Conservation (phyloP, 1,140 invertebrate species). For the Pseudoatta argentina region DNA sequence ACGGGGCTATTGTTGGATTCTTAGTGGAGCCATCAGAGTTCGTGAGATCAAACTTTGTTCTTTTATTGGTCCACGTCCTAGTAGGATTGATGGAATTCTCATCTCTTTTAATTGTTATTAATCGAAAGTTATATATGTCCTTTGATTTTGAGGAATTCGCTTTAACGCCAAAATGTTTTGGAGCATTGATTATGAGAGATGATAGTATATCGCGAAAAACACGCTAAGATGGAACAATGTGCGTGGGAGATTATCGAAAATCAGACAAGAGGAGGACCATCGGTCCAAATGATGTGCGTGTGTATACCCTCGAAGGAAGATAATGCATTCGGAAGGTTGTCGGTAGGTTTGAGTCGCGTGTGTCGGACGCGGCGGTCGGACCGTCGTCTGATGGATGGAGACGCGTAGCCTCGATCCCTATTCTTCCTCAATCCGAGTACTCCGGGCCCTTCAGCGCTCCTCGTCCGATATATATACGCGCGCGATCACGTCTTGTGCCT, state of each 20-base stretch:
- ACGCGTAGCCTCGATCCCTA: constrained; percentile 82
- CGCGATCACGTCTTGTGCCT: constrained; percentile 17
- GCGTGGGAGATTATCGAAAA: constrained; percentile 1
- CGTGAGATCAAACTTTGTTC: neutral
- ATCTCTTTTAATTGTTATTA: neutral
- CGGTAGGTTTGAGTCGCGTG: constrained; percentile 82
- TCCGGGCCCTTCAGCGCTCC: constrained; percentile 31
- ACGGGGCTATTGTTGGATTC: neutral
- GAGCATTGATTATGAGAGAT: neutral
- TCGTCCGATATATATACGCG: constrained; percentile 14
- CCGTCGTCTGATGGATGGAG: constrained; percentile 84
- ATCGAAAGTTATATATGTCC: neutral
- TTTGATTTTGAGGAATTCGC: neutral
- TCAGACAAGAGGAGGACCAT: constrained; percentile 2
- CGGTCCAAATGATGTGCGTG: constrained; percentile 42
- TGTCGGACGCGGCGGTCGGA: constrained; percentile 79
- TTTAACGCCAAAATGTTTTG: neutral
- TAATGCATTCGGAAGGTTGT: constrained; percentile 84
- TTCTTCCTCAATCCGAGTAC: constrained; percentile 72
- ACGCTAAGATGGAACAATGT: neutral
- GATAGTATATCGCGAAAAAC: constrained; percentile 5
- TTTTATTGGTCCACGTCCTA: neutral
- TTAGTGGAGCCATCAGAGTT: neutral
- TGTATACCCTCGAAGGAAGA: constrained; percentile 72
- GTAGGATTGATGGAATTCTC: neutral